Percentiles rank a stretch among this genome's conserved stretches.
phyloP scores from a whole-genome alignment of 2,113 vertebrate genomes.

The Dipodomys ordii region DNA sequence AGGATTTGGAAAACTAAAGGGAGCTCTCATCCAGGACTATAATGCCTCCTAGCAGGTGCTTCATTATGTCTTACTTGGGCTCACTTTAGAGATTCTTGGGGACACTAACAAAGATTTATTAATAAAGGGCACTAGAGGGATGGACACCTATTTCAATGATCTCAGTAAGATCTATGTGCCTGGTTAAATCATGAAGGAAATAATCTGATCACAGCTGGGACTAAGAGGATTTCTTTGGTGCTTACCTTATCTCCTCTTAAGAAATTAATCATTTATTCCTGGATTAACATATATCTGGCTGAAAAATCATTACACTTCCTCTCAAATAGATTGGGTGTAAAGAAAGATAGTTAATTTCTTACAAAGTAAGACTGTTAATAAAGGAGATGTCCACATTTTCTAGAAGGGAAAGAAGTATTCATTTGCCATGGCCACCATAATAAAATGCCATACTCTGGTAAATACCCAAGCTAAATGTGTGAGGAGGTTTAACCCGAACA shows the following conservation, averaged over 20 bases:
- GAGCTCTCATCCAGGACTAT: neutral
- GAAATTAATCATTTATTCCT: neutral
- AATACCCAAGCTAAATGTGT: neutral
- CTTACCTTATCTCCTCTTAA: constrained; percentile 3
- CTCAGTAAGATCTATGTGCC: neutral
- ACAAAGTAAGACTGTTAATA: neutral
- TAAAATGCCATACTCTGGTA: neutral
- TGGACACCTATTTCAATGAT: neutral
- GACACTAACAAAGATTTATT: neutral
- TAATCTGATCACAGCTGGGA: neutral
- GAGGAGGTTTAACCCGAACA: neutral
- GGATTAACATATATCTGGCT: neutral
- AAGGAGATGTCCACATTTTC: neutral
- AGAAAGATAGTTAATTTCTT: neutral
- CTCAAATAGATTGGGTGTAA: constrained; percentile 20
- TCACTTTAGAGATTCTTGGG: neutral
- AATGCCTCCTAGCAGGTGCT: neutral
- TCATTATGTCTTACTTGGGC: constrained; percentile 14
- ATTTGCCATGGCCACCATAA: neutral
- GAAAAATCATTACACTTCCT: neutral
- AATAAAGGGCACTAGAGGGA: neutral
- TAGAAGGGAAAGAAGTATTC: neutral
- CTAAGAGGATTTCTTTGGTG: neutral
- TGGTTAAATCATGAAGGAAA: neutral
- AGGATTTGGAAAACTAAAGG: constrained; percentile 1